Evolutionary conservation across 1,140 invertebrate species (phyloP), one percentile per base, ranked within the genome.

Genomic region (Phortica variegata): DNA sequence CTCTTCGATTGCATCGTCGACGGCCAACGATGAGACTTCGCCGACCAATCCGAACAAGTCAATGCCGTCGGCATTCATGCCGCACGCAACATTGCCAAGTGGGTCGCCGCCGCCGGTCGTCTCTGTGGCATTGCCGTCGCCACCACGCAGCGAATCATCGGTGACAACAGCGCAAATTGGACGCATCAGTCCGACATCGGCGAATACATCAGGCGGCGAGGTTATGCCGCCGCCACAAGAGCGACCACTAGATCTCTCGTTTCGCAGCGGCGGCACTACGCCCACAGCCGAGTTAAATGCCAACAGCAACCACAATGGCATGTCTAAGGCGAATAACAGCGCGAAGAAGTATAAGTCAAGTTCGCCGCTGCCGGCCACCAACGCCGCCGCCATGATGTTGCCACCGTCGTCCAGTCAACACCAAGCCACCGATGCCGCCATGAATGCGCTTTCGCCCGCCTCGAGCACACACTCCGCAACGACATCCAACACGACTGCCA

Each of bases 211-310:
- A 61, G 43, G 46, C 9, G 50, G 49, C 3, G 56, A 61, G 43
- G 57, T 65, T 1, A 78, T 77, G 47, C 68, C 76, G 34, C 79
- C 81, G 20, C 78, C 86, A 0, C 90, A 94, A 72, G 91, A 95
- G 43, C 89, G 83, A 10, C 93, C 92, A 0, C 75, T 95, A 17
- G 92, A 95, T 75, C 77, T 95, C 3, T 92, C 90, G 2, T 81
- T 93, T 73, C 70, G 65, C 33, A 65, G 54, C 38, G 68, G 72
- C n/a, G 29, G 50, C 21, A 39, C 4, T 21, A 54, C 52, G 8
- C 43, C 33, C 17, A 57, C 36, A 21, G 48, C 21, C 12, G 50
- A 49, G 23, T 17, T 39, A 32, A 16, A 33, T 21, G 16, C 34
- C 26, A 7, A 20, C 26, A 52, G 19, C 33, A 43, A 43, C 16